Conservation (phyloP, 2,888 invertebrate genomes). For the Trachelus stipa region DNA sequence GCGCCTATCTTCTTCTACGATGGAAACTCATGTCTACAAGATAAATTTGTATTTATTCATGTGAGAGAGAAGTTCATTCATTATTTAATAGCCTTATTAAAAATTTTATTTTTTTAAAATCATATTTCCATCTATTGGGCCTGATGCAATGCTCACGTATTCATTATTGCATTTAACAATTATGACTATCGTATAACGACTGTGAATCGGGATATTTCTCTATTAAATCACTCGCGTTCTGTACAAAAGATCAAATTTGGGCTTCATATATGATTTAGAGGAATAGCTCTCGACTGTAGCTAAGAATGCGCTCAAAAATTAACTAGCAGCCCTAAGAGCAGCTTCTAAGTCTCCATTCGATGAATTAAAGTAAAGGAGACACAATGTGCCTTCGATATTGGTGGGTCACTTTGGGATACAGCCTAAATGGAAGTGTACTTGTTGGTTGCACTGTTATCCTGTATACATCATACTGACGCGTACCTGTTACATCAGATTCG, state of each 20-base stretch:
- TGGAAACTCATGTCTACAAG: constrained; percentile 80
- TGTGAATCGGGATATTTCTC: neutral
- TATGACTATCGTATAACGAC: neutral
- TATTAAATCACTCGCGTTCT: neutral
- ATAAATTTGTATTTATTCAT: constrained; percentile 60
- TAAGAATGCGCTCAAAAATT: neutral
- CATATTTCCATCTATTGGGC: neutral
- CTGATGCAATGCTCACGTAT: neutral
- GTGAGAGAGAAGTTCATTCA: neutral
- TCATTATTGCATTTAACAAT: neutral
- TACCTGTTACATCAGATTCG: neutral
- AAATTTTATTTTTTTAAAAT: neutral
- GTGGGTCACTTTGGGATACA: neutral
- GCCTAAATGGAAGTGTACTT: neutral
- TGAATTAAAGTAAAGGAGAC: neutral
- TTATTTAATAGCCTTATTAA: neutral
- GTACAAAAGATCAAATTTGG: neutral
- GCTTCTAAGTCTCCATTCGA: neutral
- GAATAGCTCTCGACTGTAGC: neutral
- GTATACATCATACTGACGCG: neutral
- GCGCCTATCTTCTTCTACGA: constrained; percentile 80
- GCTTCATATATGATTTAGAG: neutral
- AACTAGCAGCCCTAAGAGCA: neutral
- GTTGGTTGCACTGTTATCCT: neutral
- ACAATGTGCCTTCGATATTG: neutral